Evolutionary conservation across 2,797 vertebrate species (phyloP), one percentile per base, ranked within the genome.

Genomic region (Lycodopsis pacificus): DNA sequence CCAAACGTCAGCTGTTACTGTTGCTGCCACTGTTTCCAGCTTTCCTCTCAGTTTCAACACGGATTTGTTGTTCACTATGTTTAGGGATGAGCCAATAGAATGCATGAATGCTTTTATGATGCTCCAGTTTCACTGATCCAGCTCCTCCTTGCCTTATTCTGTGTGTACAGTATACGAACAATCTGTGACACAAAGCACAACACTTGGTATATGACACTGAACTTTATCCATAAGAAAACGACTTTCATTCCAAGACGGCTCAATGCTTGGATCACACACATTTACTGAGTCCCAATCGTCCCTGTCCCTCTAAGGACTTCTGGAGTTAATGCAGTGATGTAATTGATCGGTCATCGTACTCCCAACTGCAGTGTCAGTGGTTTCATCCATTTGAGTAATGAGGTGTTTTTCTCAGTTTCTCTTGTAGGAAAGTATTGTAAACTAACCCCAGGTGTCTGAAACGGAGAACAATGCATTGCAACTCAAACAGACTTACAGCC

Each of bases 321-420:
- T 67, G 36, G 58, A 53, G 67, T 56, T 20, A 49, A 49, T n/a
- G 48, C 20, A 49, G 48, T 9, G 56, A 63, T 34, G 9, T 34
- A 27, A 54, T 65, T 54, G 57, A 70, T 65, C 27, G 34, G 32
- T 65, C 44, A 64, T 57, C 32, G 48, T 22, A 58, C 61, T 76
- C 53, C 36, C 42, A 38, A 36, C 46, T 51, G 66, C 67, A 67
- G 51, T 22, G 54, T 64, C 59, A 66, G 59, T 58, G 59, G 22
- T 75, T 81, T 68, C 40, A 34, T 72, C 46, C 36, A 46, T 7
- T n/a, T 27, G 44, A 70, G 65, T 77, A 83, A 77, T 32, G 9
- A 80, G 61, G 38, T 54, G 38, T 57, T 81, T 56, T 82, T 62
- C 79, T 56, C 68, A 64, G 64, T 65, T 67, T 79, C 30, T 85